A percentile compares a stretch with the other conserved stretches of the same genome.
Conservation (phyloP, 2,888 invertebrate genomes). For the Hoplodrina ambigua region DNA sequence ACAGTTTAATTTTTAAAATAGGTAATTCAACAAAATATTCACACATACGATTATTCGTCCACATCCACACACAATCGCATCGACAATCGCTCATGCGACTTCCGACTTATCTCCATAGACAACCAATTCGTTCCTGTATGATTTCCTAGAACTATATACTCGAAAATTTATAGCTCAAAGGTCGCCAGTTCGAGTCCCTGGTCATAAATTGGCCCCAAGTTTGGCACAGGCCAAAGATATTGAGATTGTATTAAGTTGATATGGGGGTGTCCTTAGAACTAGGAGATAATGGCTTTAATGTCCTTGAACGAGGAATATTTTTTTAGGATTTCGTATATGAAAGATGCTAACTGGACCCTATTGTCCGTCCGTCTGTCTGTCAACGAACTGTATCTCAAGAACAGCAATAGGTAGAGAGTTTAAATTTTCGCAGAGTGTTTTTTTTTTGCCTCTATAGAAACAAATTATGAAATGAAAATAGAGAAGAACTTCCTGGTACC, state of each 20-base stretch:
- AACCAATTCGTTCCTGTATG: constrained; percentile 38
- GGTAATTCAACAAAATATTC: not conserved
- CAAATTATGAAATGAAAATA: too few species aligned
- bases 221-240: constrained; percentile 45
- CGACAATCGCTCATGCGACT: constrained; percentile 29
- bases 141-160: constrained; percentile 47
- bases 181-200: constrained; percentile 48
- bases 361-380: too few species aligned
- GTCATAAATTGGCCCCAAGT: constrained; percentile 58
- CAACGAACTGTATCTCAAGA: too few species aligned
- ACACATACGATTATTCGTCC: not conserved
- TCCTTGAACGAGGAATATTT: not conserved
- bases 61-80: constrained; percentile 13
- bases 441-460: too few species aligned
- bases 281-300: constrained; percentile 22
- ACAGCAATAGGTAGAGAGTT: too few species aligned
- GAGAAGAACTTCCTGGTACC: too few species aligned
- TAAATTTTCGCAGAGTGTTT: too few species aligned
- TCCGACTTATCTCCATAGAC: constrained; percentile 36
- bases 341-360: too few species aligned
- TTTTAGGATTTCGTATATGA: constrained; percentile 5
- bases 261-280: constrained; percentile 34
- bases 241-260: constrained; percentile 53
- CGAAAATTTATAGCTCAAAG: constrained; percentile 53
- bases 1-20: too few species aligned